Percentiles rank a stretch among this genome's conserved stretches.
Conservation (phyloP, 2,888 invertebrate species). For the Andricus quercusramuli region DNA sequence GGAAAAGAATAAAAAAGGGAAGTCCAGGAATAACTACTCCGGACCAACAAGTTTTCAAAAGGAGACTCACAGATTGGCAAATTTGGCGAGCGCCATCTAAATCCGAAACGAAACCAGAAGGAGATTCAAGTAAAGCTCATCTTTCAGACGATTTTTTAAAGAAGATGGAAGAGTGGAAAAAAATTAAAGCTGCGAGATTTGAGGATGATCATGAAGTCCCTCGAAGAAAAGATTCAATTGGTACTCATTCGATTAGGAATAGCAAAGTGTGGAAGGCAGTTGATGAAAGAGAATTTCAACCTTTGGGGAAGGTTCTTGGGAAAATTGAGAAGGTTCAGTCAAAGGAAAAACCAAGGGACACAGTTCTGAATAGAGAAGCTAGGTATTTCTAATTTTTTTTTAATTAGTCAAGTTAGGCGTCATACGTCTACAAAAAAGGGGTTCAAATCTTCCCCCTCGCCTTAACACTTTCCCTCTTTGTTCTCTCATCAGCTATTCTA, state of each 20-base stretch:
- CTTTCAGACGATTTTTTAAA: slow-evolving; percentile 91
- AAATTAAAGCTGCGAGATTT: slow-evolving; percentile 84
- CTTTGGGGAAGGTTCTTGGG: slow-evolving; percentile 82
- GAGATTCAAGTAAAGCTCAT: slow-evolving; percentile 80
- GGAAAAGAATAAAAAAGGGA: slow-evolving; percentile 87
- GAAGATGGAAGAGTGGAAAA: slow-evolving; percentile 93
- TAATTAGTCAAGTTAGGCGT: too few relatives aligned
- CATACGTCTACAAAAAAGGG: too few relatives aligned
- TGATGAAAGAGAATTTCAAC: slow-evolving; percentile 80
- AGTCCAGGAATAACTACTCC: slow-evolving; percentile 55
- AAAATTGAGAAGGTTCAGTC: slow-evolving; percentile 83
- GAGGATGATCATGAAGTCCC: slow-evolving; percentile 80
- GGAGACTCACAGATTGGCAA: slow-evolving; percentile 82
- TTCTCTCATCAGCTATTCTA: too few relatives aligned
- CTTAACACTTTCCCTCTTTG: too few relatives aligned
- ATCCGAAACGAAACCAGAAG: slow-evolving; percentile 27
- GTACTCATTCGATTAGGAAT: slow-evolving; percentile 5
- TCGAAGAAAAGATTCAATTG: slow-evolving; percentile 68
- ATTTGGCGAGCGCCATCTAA: slow-evolving; percentile 76
- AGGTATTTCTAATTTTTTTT: slow-evolving; percentile 70
- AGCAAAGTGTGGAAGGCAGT: slow-evolving; percentile 65
- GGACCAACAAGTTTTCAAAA: slow-evolving; percentile 69
- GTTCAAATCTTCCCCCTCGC: too few relatives aligned
- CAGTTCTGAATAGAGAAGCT: slow-evolving; percentile 84
- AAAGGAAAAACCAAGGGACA: slow-evolving; percentile 82